Base-by-base conservation (phyloP, 2,888 invertebrate genomes). In the Drosophila kuntzei region DNA sequence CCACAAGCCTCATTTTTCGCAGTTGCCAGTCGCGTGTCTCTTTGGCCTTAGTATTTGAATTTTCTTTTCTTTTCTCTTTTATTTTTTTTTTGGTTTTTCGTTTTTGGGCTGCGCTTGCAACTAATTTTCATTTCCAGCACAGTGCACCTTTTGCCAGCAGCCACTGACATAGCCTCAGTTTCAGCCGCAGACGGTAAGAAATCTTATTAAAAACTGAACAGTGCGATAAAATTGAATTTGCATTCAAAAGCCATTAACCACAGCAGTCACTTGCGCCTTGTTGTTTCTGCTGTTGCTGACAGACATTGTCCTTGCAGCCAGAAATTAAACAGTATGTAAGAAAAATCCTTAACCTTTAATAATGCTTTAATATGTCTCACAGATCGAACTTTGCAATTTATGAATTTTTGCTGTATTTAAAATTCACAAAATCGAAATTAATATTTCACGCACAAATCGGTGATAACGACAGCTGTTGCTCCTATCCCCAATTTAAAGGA, bases 241-340 rank as follows among this genome's bases (percentile, higher is more conserved):
- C 90, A 90, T 90, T 90, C 90, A 87, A 91, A 92, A 91, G 89
- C 90, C 91, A 91, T 91, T 91, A 92, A 90, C 87, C 90, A 83
- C 91, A 91, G 91, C 90, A 89, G 90, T 90, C 85, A 84, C 89
- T 79, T 50, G 54, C 62, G 58, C 60, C 44, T 37, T 59, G 60
- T 64, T 49, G 58, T 44, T 57, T 65, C 36, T 65, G 49, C 39
- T 70, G 73, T 61, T 63, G 57, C 36, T 44, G 69, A 58, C 68
- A 71, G 69, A 69, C 71, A 54, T 55, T 75, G 70, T 77, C 72
- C 77, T 76, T 76, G 75, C 81, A 83, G 79, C 76, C 62, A 79
- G 77, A 89, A 90, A 83, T 85, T 78, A 84, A 89, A 82, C 78
- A 49, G 61, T 27, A 64, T 54, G 49, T 55, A 49, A 47, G 63